Evolutionary conservation across 1,140 invertebrate genomes (phyloP).

Genomic region (Dolichoris vasculosae): DNA sequence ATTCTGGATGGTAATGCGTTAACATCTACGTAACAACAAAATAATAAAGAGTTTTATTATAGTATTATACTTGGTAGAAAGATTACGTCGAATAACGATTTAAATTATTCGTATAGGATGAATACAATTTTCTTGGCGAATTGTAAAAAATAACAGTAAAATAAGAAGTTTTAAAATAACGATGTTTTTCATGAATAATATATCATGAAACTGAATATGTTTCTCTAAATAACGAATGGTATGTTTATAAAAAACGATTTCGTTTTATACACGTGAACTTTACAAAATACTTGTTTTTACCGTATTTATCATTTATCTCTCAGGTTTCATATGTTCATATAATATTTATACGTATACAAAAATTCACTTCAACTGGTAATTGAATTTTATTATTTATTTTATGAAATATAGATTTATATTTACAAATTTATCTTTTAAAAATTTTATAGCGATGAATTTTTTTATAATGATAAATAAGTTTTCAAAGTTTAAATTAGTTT

Average conservation of each 20-base stretch:
- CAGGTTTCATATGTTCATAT: background rate
- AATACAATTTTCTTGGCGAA: background rate
- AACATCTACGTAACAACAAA: slow-evolving; percentile 56
- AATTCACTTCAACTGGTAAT: background rate
- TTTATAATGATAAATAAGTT: background rate
- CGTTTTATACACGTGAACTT: background rate
- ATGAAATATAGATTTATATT: background rate
- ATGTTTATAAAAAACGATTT: background rate
- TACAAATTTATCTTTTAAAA: background rate
- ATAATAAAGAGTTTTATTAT: background rate
- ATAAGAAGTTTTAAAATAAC: background rate
- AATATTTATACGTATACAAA: too few relatives aligned
- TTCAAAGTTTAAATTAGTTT: too few relatives aligned
- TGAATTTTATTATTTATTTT: too few relatives aligned
- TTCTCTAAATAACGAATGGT: background rate
- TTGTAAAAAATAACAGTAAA: background rate
- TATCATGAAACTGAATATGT: background rate
- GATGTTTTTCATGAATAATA: background rate
- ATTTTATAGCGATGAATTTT: background rate
- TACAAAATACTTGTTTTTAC: background rate
- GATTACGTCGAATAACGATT: background rate
- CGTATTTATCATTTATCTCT: background rate
- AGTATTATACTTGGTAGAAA: background rate
- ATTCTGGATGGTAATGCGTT: slow-evolving; percentile 70
- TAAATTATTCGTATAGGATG: background rate